Evolutionary conservation across 2,113 vertebrate genomes (phyloP).

Genomic region (Acrocephalus arundinaceus): DNA sequence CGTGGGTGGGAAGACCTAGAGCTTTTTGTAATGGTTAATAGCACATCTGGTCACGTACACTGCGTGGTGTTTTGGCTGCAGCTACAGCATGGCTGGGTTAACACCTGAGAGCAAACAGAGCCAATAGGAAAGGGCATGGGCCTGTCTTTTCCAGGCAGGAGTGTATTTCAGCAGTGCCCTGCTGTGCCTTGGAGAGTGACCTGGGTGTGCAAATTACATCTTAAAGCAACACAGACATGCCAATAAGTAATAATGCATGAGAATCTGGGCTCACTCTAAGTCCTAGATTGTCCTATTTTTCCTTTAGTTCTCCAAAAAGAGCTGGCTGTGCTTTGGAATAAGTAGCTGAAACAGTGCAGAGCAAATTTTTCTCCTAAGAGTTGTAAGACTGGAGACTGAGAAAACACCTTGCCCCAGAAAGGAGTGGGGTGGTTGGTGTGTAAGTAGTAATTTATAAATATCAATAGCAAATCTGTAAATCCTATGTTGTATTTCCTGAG

Average conservation of each 20-base stretch:
- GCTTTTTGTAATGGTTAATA: neutral
- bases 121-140: neutral
- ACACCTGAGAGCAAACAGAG: neutral
- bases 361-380: neutral
- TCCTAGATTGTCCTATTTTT: neutral
- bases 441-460: neutral
- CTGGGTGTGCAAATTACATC: neutral
- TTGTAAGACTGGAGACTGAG: neutral
- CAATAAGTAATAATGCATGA: neutral
- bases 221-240: neutral
- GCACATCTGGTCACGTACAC: conserved; percentile 6
- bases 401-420: neutral
- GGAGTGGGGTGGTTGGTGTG: neutral
- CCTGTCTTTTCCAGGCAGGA: neutral
- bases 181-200: neutral
- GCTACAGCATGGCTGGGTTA: neutral
- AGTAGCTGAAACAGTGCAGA: neutral
- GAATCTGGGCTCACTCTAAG: neutral
- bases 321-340: neutral
- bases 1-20: conserved; percentile 29
- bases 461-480: neutral
- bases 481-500: neutral
- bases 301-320: neutral
- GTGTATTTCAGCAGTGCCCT: neutral
- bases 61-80: neutral